Evolutionary conservation across 2,113 vertebrate species (phyloP).

Genomic region (Oncorhynchus tshawytscha): DNA sequence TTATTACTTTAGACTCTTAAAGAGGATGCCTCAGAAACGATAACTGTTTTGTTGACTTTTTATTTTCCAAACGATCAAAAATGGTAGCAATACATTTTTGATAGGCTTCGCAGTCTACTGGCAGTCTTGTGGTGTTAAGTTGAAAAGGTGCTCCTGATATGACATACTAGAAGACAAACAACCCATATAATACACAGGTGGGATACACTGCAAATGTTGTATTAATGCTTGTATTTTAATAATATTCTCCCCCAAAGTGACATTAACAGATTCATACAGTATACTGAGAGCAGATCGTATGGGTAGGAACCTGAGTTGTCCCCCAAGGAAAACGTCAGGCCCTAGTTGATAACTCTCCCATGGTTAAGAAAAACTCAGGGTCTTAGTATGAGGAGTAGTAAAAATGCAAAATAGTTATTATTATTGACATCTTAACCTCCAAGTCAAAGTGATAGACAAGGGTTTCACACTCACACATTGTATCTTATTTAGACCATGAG

Average conservation of each 20-base stretch:
- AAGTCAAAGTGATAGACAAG: background rate
- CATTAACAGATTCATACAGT: background rate
- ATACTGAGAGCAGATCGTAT: background rate
- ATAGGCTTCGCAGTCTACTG: slow-evolving; percentile 87
- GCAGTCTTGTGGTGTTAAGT: slow-evolving; percentile 41
- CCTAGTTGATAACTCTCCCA: too few relatives aligned
- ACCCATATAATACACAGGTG: background rate
- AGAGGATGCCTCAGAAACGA: slow-evolving; percentile 48
- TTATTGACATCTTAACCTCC: background rate
- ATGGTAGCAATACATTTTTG: slow-evolving; percentile 74
- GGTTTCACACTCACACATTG: background rate
- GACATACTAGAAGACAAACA: background rate
- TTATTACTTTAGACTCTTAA: slow-evolving; percentile 26
- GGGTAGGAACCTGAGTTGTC: background rate
- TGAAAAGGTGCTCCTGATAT: slow-evolving; percentile 1
- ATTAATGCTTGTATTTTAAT: background rate
- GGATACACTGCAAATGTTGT: background rate
- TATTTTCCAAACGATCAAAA: slow-evolving; percentile 66
- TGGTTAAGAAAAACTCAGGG: too few relatives aligned
- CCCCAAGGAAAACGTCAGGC: background rate
- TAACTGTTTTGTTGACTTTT: slow-evolving; percentile 46
- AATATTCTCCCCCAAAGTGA: background rate
- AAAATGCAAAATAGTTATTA: background rate
- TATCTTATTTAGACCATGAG: too few relatives aligned
- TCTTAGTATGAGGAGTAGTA: too few relatives aligned